Conservation (phyloP, 2,797 vertebrate species). For the Spheniscus humboldti region DNA sequence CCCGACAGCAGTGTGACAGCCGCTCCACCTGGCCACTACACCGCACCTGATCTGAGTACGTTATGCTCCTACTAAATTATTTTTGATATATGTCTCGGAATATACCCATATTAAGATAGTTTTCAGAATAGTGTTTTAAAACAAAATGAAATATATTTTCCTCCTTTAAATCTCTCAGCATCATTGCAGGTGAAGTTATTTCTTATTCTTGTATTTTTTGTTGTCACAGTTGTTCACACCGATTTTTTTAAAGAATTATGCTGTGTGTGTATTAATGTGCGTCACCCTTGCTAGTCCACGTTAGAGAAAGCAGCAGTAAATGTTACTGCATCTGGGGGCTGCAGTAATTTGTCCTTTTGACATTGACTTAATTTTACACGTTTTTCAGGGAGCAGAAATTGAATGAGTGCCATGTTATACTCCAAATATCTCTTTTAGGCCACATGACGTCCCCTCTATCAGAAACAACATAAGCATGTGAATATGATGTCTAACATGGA, state of each 20-base stretch:
- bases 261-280: not conserved
- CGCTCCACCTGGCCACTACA: not conserved
- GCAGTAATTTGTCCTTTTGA: not conserved
- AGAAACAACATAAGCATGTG: not conserved
- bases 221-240: not conserved
- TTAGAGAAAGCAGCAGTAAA: not conserved
- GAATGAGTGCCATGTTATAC: not conserved
- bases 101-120: not conserved
- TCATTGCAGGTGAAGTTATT: not conserved
- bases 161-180: not conserved
- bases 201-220: not conserved
- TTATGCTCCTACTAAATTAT: not conserved
- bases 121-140: not conserved
- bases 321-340: not conserved
- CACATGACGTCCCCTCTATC: not conserved
- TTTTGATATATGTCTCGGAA: not conserved
- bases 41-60: not conserved
- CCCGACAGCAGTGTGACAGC: not conserved
- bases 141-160: not conserved
- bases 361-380: not conserved
- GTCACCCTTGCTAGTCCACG: not conserved
- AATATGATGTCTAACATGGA: not conserved
- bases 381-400: not conserved
- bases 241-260: not conserved
- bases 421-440: not conserved